Evolutionary conservation across 2,888 invertebrate genomes (phyloP).

Genomic region (Cephus pygmeus): DNA sequence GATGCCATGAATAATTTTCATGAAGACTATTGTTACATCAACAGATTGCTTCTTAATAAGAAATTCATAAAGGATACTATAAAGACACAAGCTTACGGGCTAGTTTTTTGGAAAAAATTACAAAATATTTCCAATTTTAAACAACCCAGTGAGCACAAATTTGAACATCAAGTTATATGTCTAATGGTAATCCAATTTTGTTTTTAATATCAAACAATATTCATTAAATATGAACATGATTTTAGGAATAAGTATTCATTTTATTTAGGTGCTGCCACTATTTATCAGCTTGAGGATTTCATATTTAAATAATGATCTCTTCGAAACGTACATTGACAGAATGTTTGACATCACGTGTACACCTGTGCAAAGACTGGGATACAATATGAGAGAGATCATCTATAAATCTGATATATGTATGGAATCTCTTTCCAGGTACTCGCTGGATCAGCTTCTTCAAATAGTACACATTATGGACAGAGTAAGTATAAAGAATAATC

Average conservation of each 20-base stretch:
- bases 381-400: constrained; percentile 71
- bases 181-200: constrained; percentile 48
- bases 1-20: constrained; percentile 58
- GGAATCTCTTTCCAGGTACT: constrained; percentile 60
- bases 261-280: constrained; percentile 75
- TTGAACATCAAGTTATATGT: constrained; percentile 56
- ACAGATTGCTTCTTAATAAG: constrained; percentile 58
- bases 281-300: constrained; percentile 63
- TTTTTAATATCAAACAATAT: constrained; percentile 35
- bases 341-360: constrained; percentile 74
- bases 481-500: constrained; percentile 25
- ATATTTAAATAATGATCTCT: constrained; percentile 64
- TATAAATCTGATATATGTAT: constrained; percentile 59
- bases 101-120: constrained; percentile 62
- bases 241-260: constrained; percentile 70
- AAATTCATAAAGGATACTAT: constrained; percentile 59
- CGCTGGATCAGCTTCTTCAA: constrained; percentile 69
- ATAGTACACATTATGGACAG: constrained; percentile 67
- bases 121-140: constrained; percentile 39
- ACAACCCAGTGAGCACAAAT: constrained; percentile 41
- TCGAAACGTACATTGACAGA: constrained; percentile 73
- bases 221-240: constrained; percentile 17
- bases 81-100: constrained; percentile 60
- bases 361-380: constrained; percentile 73
- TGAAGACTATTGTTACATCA: constrained; percentile 56